Percentiles rank a stretch among this genome's conserved stretches.
Evolutionary conservation across 53 echinoderm and acorn worm species (phyloP).

Genomic region (Temnopleurus reevesii): DNA sequence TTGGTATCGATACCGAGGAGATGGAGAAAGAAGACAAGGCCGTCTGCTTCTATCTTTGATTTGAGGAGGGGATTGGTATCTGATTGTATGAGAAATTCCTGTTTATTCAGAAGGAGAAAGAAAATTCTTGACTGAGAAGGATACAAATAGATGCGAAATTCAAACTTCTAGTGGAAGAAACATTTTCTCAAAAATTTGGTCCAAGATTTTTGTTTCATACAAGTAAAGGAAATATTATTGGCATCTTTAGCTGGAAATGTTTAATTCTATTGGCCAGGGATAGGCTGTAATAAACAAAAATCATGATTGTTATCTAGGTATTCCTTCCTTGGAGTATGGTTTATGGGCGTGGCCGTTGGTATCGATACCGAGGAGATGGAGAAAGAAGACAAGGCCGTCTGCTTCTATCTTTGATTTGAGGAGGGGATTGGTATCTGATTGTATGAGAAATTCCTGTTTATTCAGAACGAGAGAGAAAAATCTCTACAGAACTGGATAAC

Average conservation of each 20-base stretch:
- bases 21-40: constrained; percentile 81
- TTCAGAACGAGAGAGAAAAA: too few relatives aligned
- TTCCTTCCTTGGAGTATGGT: constrained; percentile 86
- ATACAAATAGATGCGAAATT: too few relatives aligned
- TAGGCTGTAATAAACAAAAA: too few relatives aligned
- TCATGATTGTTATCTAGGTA: constrained; percentile 91
- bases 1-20: constrained; percentile 95
- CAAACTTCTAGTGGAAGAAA: too few relatives aligned
- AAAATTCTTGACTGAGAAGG: too few relatives aligned
- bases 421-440: constrained; percentile 45
- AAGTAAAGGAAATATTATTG: too few relatives aligned
- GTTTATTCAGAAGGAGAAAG: too few relatives aligned
- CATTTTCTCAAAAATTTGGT: too few relatives aligned
- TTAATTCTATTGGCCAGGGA: too few relatives aligned
- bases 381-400: constrained; percentile 75
- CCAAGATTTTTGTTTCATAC: too few relatives aligned
- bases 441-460: constrained; percentile 70
- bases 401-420: constrained; percentile 59
- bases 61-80: constrained; percentile 48
- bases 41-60: constrained; percentile 60
- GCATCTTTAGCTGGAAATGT: too few relatives aligned
- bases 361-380: constrained; percentile 91
- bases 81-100: constrained; percentile 73
- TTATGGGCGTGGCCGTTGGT: constrained; percentile 97
- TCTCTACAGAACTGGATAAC: too few relatives aligned